phyloP scores from a whole-genome alignment of 2,797 vertebrate genomes.

The Cynopterus sphinx region DNA sequence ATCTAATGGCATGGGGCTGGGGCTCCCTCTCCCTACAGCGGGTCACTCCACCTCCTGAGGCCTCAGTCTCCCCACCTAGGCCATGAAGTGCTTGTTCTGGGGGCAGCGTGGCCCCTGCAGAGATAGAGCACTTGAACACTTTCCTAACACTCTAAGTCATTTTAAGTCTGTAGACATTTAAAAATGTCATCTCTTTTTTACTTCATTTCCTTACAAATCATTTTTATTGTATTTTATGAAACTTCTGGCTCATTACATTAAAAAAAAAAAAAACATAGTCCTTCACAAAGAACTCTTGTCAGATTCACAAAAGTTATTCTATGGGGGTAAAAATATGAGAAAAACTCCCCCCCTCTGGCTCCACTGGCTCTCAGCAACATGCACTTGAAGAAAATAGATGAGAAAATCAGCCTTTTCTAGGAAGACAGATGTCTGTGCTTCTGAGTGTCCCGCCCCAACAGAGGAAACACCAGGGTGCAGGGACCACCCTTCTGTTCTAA shows the following conservation, averaged over 20 bases:
- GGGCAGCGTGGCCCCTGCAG: neutral
- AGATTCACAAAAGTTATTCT: neutral
- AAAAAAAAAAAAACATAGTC: neutral
- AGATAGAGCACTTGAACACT: neutral
- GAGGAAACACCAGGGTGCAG: neutral
- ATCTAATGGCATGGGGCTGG: neutral
- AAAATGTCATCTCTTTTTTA: neutral
- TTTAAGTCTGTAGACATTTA: accelerated
- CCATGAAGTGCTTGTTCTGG: neutral
- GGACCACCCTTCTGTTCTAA: neutral
- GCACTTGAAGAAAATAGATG: neutral
- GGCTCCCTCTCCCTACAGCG: neutral
- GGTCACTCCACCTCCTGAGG: neutral
- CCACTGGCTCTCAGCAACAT: neutral
- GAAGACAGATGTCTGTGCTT: neutral
- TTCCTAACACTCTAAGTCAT: neutral
- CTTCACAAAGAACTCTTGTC: neutral
- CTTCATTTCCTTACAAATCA: neutral
- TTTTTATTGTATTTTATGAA: neutral
- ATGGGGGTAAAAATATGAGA: neutral
- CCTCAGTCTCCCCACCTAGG: neutral
- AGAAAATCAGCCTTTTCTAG: neutral
- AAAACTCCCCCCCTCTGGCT: neutral
- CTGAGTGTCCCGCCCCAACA: neutral
- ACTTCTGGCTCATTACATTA: neutral